Percentiles rank a stretch among this genome's conserved stretches.
Conservation (phyloP, 2,113 vertebrate species). For the Craseonycteris thonglongyai region DNA sequence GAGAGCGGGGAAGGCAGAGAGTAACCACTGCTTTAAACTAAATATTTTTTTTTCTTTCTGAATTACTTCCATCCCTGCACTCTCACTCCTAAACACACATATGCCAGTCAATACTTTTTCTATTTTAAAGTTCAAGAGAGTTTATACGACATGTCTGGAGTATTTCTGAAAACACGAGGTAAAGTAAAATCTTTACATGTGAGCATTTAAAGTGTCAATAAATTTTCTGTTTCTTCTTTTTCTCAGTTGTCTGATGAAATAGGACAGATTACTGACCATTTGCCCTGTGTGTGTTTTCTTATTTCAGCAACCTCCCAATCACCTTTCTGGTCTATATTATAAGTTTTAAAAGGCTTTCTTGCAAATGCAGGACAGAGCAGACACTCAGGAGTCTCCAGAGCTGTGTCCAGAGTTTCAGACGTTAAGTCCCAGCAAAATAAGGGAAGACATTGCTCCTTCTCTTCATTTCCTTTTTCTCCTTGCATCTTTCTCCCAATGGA, state of each 20-base stretch:
- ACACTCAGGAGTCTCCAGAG: background rate
- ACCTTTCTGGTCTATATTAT: background rate
- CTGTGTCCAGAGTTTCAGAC: background rate
- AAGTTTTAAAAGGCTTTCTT: background rate
- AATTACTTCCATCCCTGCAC: background rate
- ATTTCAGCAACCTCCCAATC: background rate
- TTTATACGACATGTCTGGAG: constrained; percentile 22
- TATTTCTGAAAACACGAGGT: constrained; percentile 18
- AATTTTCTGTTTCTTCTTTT: background rate
- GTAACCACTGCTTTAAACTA: background rate
- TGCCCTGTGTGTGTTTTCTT: background rate
- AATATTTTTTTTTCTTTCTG: too few species aligned
- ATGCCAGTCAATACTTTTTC: background rate
- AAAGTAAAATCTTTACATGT: constrained; percentile 32
- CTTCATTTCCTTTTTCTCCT: background rate
- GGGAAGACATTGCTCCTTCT: background rate
- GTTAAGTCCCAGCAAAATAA: background rate
- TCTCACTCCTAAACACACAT: background rate
- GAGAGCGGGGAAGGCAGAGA: background rate
- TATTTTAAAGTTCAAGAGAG: constrained; percentile 26
- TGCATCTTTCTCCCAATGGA: background rate
- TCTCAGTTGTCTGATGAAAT: constrained; percentile 21
- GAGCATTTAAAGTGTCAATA: constrained; percentile 16
- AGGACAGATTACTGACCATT: background rate
- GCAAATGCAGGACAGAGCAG: background rate